Evolutionary conservation across 1,140 invertebrate genomes (phyloP).

Genomic region (Lordiphosa stackelbergi): DNA sequence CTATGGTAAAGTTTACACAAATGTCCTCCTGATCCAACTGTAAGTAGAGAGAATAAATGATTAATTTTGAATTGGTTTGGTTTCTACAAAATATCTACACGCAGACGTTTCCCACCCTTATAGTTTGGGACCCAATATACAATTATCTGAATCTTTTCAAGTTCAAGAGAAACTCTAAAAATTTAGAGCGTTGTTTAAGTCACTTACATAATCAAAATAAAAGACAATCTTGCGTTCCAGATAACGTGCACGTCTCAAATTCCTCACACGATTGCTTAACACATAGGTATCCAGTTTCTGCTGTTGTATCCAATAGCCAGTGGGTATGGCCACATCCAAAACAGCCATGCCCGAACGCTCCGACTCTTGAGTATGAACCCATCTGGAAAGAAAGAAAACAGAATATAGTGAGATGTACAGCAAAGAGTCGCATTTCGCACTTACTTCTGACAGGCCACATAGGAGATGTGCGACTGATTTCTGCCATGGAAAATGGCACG

Average conservation of each 20-base stretch:
- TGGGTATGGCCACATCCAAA: constrained; percentile 93
- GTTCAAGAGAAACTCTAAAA: too few species aligned
- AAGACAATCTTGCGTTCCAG: constrained; percentile 89
- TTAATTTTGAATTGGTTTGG: background rate
- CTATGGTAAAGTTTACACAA: constrained; percentile 94
- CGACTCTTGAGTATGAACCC: constrained; percentile 88
- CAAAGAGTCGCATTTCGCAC: background rate
- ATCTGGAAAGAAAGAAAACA: constrained; percentile 79
- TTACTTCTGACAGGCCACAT: constrained; percentile 89
- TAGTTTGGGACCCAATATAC: too few species aligned
- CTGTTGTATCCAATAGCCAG: constrained; percentile 95
- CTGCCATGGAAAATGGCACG: constrained; percentile 88
- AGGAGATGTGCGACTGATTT: constrained; percentile 95
- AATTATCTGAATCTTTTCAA: too few species aligned
- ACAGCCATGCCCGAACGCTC: constrained; percentile 93
- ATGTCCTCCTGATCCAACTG: constrained; percentile 89
- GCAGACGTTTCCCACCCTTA: too few species aligned
- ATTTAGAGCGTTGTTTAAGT: too few species aligned
- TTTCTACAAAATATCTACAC: background rate
- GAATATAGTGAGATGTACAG: background rate
- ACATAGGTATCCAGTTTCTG: constrained; percentile 92
- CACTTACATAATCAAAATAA: constrained; percentile 94
- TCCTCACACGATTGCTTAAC: constrained; percentile 83
- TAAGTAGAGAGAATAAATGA: constrained; percentile 24
- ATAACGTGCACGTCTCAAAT: constrained; percentile 91